These are phyloP conservation scores for Linnaemya tessellans DNA, from an alignment of 2,888 invertebrate genomes.

Conservation along the genomic window DNA sequence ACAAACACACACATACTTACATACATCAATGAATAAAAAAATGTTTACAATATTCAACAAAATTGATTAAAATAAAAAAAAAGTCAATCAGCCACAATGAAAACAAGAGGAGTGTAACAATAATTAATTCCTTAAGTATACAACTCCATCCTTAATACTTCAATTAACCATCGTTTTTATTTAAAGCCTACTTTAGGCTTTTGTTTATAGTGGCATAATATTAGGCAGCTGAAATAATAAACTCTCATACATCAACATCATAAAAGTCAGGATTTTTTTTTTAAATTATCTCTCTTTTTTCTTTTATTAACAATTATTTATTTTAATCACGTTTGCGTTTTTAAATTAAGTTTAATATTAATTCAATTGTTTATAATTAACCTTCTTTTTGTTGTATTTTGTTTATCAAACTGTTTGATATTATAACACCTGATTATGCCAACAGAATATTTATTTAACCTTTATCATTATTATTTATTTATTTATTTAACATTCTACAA, in stretches of 20 bases:
- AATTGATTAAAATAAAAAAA: not conserved
- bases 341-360: not conserved
- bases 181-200: not conserved
- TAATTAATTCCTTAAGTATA: no score
- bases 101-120: not conserved
- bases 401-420: constrained; percentile 16
- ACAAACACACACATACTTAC: not conserved
- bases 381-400: constrained; percentile 13
- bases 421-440: constrained; percentile 26
- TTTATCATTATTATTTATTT: not conserved
- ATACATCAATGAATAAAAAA: not conserved
- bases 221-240: not conserved
- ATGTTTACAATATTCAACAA: not conserved
- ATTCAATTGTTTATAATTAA: not conserved
- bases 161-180: not conserved
- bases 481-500: no score
- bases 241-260: not conserved
- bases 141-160: no score
- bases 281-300: not conserved
- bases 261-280: constrained; percentile 40
- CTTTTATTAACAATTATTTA: not conserved
- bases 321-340: not conserved
- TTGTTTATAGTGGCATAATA: not conserved
- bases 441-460: not conserved
- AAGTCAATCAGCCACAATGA: not conserved